phyloP scores from a whole-genome alignment of 2,797 vertebrate species.

The Masticophis lateralis region DNA sequence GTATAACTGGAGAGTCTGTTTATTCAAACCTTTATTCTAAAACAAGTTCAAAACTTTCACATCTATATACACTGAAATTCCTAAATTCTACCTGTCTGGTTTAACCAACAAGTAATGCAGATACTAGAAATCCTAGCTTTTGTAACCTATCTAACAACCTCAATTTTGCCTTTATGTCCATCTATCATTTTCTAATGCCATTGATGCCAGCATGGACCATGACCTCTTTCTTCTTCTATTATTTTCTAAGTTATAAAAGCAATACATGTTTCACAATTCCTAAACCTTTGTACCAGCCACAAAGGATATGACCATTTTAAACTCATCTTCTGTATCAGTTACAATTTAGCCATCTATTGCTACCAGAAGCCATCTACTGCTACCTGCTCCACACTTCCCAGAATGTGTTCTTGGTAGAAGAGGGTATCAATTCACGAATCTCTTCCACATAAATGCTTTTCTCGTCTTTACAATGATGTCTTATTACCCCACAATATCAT shows the following conservation, averaged over 20 bases:
- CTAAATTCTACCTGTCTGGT: neutral
- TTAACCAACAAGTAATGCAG: neutral
- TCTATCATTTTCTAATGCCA: neutral
- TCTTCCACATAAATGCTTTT: neutral
- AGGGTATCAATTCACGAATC: neutral
- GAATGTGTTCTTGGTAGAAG: neutral
- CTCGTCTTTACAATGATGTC: neutral
- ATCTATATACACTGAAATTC: neutral
- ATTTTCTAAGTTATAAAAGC: neutral
- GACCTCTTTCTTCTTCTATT: neutral
- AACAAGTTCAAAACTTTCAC: neutral
- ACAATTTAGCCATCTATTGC: neutral
- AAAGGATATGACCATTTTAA: neutral
- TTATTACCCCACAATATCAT: neutral
- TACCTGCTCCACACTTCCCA: neutral
- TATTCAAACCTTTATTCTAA: neutral
- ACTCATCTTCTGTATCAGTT: neutral
- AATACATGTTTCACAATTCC: neutral
- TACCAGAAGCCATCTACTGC: neutral
- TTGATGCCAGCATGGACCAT: neutral
- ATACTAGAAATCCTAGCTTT: neutral
- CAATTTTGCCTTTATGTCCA: neutral
- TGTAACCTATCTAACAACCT: neutral
- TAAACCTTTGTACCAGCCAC: neutral
- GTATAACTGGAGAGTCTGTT: neutral